Evolutionary conservation across 1,140 invertebrate genomes (phyloP).

Genomic region (Phymastichus coffea): DNA sequence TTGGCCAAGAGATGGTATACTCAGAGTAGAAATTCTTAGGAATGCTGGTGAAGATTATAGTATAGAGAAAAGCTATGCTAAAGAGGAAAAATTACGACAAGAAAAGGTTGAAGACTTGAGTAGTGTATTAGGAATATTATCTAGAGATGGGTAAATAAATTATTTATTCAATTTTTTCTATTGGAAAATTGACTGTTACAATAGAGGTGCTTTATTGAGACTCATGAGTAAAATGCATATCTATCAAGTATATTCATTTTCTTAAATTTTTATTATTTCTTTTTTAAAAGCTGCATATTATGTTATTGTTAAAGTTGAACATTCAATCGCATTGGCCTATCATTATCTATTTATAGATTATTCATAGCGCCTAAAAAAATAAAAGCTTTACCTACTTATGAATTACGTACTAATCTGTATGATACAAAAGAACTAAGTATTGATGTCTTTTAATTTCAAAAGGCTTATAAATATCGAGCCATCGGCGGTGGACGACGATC

Average conservation of each 20-base stretch:
- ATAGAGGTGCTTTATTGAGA: constrained; percentile 1
- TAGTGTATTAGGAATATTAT: constrained; percentile 66
- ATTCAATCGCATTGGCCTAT: too few species aligned
- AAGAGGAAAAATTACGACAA: constrained; percentile 71
- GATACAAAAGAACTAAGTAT: too few species aligned
- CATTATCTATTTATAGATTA: too few species aligned
- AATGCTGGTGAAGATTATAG: constrained; percentile 71
- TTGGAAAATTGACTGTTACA: too few species aligned
- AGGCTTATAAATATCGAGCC: constrained; percentile 73
- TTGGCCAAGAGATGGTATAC: constrained; percentile 94
- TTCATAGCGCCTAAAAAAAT: too few species aligned
- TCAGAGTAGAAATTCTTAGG: constrained; percentile 89
- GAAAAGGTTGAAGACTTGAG: constrained; percentile 66
- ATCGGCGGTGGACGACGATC: constrained; percentile 60
- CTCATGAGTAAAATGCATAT: neutral
- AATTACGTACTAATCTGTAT: too few species aligned
- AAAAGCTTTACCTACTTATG: too few species aligned
- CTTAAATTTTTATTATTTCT: neutral
- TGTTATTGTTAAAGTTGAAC: neutral
- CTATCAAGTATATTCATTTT: neutral
- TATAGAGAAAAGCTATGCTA: constrained; percentile 79
- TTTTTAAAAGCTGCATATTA: neutral
- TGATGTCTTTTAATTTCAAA: neutral
- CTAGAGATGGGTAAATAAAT: constrained; percentile 65
- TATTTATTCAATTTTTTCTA: too few species aligned